phyloP scores from a whole-genome alignment of 1,140 invertebrate species.

The Sinella curviseta region DNA sequence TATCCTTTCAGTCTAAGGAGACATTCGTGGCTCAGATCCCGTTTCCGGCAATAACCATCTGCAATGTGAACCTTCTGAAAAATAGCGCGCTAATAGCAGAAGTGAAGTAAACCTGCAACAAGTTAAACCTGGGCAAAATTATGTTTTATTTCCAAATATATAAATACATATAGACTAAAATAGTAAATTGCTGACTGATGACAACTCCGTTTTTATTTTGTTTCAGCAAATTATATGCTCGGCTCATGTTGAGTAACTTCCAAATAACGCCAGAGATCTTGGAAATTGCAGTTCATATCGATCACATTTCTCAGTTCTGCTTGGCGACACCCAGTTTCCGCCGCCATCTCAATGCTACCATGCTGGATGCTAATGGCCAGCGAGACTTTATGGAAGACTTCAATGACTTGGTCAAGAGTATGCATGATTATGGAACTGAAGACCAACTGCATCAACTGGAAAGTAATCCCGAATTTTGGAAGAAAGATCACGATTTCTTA shows the following conservation, averaged over 20 bases:
- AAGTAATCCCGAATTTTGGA: too few species aligned
- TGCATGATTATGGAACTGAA: not conserved
- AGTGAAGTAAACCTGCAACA: constrained; percentile 20
- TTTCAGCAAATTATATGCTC: not conserved
- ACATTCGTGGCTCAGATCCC: constrained; percentile 42
- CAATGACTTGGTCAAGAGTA: too few species aligned
- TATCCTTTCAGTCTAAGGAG: constrained; percentile 57
- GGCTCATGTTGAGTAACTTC: not conserved
- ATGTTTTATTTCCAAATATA: not conserved
- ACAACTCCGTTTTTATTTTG: too few species aligned
- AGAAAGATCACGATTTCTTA: too few species aligned
- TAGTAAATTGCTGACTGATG: too few species aligned
- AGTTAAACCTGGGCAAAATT: not conserved
- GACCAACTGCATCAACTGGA: not conserved
- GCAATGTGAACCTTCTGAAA: constrained; percentile 46
- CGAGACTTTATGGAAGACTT: not conserved
- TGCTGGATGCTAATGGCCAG: not conserved
- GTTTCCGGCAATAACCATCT: constrained; percentile 45
- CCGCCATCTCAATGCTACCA: not conserved
- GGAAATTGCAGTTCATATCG: not conserved
- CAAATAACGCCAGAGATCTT: not conserved
- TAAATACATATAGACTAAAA: not conserved
- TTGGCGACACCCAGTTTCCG: not conserved
- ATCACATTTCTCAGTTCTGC: not conserved
- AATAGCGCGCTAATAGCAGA: constrained; percentile 26